Conservation (phyloP, 1,140 invertebrate species). For the Riptortus pedestris region DNA sequence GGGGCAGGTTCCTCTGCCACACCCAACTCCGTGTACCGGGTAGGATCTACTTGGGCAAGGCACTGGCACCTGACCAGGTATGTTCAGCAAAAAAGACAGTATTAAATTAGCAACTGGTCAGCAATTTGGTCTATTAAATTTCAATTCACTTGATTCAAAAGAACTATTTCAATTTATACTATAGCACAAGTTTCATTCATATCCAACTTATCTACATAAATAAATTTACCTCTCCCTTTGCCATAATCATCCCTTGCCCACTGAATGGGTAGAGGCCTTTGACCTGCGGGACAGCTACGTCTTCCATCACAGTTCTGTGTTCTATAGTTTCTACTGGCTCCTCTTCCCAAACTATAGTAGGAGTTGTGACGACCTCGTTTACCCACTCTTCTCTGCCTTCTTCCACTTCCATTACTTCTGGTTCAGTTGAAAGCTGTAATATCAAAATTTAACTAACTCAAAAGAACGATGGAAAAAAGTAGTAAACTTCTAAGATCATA, state of each 20-base stretch:
- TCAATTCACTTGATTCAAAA: too few species aligned
- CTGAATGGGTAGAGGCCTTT: constrained; percentile 79
- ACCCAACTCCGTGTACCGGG: too few species aligned
- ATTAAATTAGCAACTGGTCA: too few species aligned
- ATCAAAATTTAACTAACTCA: constrained; percentile 4
- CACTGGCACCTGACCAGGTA: too few species aligned
- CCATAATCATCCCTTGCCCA: constrained; percentile 86
- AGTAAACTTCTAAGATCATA: not conserved
- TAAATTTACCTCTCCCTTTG: constrained; percentile 74
- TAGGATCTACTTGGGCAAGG: too few species aligned
- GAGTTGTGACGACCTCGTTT: constrained; percentile 66
- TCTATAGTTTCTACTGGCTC: constrained; percentile 77
- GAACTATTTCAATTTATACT: too few species aligned
- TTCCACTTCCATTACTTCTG: constrained; percentile 48
- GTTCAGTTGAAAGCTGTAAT: constrained; percentile 49
- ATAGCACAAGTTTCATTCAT: too few species aligned
- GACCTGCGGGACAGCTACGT: constrained; percentile 79
- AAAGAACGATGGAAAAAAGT: not conserved
- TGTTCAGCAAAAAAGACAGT: too few species aligned
- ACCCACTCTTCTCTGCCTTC: constrained; percentile 59
- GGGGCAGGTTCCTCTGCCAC: too few species aligned
- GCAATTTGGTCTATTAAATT: too few species aligned
- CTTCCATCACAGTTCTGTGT: constrained; percentile 71
- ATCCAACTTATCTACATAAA: too few species aligned
- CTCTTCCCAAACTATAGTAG: constrained; percentile 84